Evolutionary conservation across 2,888 invertebrate genomes (phyloP), one percentile per base, ranked within the genome.

Genomic region (Panzeria rudis): DNA sequence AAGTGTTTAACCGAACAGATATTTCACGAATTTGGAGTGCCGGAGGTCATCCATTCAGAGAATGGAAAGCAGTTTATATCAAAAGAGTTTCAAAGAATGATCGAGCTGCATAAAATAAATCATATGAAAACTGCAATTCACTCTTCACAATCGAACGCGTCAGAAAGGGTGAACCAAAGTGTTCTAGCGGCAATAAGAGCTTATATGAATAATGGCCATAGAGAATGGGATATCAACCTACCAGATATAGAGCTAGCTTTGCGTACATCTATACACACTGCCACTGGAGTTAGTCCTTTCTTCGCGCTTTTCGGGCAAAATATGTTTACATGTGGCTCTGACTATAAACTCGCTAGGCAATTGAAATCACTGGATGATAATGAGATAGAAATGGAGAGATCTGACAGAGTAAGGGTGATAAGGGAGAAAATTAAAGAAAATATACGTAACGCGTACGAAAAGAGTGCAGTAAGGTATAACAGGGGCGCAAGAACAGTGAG

Each of bases 391-490:
- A 38, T 38, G 38, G 38, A 38, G 38, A 38, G 38, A 38, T 38
- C 38, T 38, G 38, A 38, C 38, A 38, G 38, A 38, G 7, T 38
- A 38, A 38, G 38, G 38, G 6, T 38, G 8, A 38, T 38, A 38
- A 38, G 38, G 38, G 23, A 25, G 15, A 54, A 54, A 54, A 25
- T 17, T 25, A 29, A 25, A n/a, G 44, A 32, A 88, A 86, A n/a
- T n/a, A n/a, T n/a, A n/a, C n/a, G n/a, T n/a, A n/a, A n/a, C n/a
- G n/a, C n/a, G n/a, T n/a, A n/a, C n/a, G n/a, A n/a, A n/a, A n/a
- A n/a, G n/a, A n/a, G n/a, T n/a, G n/a, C n/a, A n/a, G n/a, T n/a
- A n/a, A n/a, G n/a, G n/a, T n/a, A n/a, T n/a, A n/a, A n/a, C n/a
- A n/a, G n/a, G n/a, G n/a, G n/a, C n/a, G n/a, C n/a, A n/a, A n/a